These are phyloP conservation scores for Phortica variegata DNA, from an alignment of 1,140 invertebrate species.

Conservation along the genomic window DNA sequence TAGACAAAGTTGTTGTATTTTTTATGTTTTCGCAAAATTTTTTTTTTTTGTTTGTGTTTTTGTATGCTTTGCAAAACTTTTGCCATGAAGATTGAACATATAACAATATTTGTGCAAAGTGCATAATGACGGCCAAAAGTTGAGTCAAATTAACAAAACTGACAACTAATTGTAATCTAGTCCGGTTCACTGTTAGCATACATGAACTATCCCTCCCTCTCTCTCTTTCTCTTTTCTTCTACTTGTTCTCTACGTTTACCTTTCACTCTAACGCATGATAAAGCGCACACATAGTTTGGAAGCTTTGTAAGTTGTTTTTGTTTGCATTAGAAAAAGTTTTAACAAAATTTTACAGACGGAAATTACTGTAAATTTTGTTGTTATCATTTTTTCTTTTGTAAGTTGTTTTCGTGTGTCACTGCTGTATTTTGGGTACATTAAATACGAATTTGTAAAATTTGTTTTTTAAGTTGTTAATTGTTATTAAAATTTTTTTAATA, in stretches of 20 bases:
- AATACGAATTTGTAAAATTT: too few relatives aligned
- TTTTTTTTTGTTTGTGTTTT: not conserved
- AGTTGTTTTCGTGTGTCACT: too few relatives aligned
- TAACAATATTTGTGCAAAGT: conserved; percentile 52
- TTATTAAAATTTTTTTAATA: too few relatives aligned
- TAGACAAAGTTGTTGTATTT: too few relatives aligned
- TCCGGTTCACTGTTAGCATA: conserved; percentile 36
- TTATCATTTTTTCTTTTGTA: too few relatives aligned
- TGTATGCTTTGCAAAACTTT: conserved; percentile 28
- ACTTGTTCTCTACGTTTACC: too few relatives aligned
- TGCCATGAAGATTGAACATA: conserved; percentile 12
- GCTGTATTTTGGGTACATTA: too few relatives aligned
- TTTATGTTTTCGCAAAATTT: not conserved
- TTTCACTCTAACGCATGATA: not conserved
- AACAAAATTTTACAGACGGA: conserved; percentile 35
- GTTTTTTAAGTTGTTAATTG: too few relatives aligned
- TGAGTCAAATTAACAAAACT: conserved; percentile 54
- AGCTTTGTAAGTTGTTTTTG: conserved; percentile 5
- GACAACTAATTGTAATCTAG: conserved; percentile 54
- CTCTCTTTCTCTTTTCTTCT: too few relatives aligned
- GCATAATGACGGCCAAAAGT: conserved; percentile 56
- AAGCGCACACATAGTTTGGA: conserved; percentile 1
- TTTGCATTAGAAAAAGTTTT: conserved; percentile 32
- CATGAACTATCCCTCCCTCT: too few relatives aligned
- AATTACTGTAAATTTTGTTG: conserved; percentile 33